Evolutionary conservation across 2,888 invertebrate species (phyloP).

Genomic region (Rotaria magnacalcarata): DNA sequence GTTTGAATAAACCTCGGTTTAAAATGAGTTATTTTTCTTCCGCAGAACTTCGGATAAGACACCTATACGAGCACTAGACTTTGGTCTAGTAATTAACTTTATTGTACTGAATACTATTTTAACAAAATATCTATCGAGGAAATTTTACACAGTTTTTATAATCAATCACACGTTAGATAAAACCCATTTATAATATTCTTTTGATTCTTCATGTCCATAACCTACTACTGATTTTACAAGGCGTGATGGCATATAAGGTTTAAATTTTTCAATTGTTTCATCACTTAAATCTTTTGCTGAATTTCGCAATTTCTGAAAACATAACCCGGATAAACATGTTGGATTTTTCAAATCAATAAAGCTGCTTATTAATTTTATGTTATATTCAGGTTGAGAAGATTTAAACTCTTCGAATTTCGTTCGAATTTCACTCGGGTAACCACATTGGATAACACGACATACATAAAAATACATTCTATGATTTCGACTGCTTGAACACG

Average conservation of each 20-base stretch:
- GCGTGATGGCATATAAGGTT: not conserved
- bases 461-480: not conserved
- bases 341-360: not conserved
- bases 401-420: not conserved
- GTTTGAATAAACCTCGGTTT: no score
- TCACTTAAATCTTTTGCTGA: not conserved
- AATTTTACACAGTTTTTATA: no score
- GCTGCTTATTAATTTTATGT: not conserved
- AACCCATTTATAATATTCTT: slow-evolving; percentile 49
- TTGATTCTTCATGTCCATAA: not conserved
- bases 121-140: no score
- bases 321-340: not conserved
- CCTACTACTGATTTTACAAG: not conserved
- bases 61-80: no score
- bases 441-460: not conserved
- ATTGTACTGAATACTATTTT: no score
- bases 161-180: no score
- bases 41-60: no score
- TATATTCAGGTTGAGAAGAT: not conserved
- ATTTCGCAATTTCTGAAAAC: not conserved
- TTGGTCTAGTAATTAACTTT: no score
- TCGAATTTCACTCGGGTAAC: not conserved
- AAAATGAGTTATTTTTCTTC: no score
- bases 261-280: not conserved
- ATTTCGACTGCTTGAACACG: not conserved